phyloP scores from a whole-genome alignment of 2,113 vertebrate genomes.

The Antennarius striatus region DNA sequence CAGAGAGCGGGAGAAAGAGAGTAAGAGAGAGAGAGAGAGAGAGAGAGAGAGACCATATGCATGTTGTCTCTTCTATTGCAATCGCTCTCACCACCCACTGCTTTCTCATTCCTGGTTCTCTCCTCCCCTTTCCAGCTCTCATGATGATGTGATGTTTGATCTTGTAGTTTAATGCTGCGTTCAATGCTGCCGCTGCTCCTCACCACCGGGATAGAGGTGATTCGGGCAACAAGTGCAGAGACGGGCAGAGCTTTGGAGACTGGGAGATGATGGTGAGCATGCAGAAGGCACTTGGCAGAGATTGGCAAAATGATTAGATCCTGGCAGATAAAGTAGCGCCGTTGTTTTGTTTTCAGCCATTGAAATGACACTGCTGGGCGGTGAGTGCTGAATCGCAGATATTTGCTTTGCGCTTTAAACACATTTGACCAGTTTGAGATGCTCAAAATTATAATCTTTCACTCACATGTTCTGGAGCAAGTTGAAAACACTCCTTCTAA shows the following conservation, averaged over 20 bases:
- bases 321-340: conserved; percentile 25
- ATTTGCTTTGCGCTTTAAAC: conserved; percentile 7
- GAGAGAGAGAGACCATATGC: background rate
- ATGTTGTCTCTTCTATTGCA: conserved; percentile 27
- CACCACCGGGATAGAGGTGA: conserved; percentile 45
- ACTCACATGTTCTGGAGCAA: background rate
- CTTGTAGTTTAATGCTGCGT: conserved; percentile 35
- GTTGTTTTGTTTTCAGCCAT: too few species aligned
- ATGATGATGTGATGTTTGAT: conserved; percentile 51
- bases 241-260: background rate
- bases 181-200: conserved; percentile 12
- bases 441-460: too few species aligned
- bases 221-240: conserved; percentile 1
- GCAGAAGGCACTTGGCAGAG: conserved; percentile 4
- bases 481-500: background rate
- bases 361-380: background rate
- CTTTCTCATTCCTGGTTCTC: conserved; percentile 28
- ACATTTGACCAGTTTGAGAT: too few species aligned
- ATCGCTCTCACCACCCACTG: conserved; percentile 37
- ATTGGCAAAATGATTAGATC: conserved; percentile 33
- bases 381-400: conserved; percentile 1
- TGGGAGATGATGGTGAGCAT: conserved; percentile 7
- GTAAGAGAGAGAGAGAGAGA: background rate
- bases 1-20: background rate
- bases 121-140: conserved; percentile 37